Evolutionary conservation across 2,888 invertebrate species (phyloP).

Genomic region (Panzeria rudis): DNA sequence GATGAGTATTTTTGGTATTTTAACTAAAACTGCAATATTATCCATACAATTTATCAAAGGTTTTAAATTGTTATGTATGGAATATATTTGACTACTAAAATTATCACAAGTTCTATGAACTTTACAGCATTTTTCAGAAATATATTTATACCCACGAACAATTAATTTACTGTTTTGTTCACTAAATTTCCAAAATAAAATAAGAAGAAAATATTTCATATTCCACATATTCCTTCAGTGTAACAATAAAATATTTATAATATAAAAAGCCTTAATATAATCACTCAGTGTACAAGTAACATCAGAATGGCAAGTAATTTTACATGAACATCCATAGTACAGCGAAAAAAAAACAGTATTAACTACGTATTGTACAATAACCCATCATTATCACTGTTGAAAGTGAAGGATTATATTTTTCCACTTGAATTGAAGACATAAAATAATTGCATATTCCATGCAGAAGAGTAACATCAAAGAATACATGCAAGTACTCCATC

Average conservation of each 20-base stretch:
- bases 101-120: too few relatives aligned
- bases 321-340: slow-evolving; percentile 49
- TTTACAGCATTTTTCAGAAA: too few relatives aligned
- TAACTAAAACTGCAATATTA: too few relatives aligned
- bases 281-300: not conserved
- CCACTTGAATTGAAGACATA: slow-evolving; percentile 38
- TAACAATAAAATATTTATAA: slow-evolving; percentile 22
- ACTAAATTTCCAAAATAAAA: too few relatives aligned
- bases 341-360: not conserved
- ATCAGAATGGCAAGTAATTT: slow-evolving; percentile 60
- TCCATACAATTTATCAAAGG: too few relatives aligned
- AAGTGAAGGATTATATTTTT: slow-evolving; percentile 50
- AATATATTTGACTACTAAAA: too few relatives aligned
- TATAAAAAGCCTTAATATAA: slow-evolving; percentile 3
- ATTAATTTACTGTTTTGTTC: too few relatives aligned
- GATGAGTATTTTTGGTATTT: too few relatives aligned
- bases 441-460: slow-evolving; percentile 35
- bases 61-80: too few relatives aligned
- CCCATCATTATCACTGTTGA: slow-evolving; percentile 17
- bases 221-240: slow-evolving; percentile 8
- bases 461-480: not conserved
- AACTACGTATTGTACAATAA: too few relatives aligned
- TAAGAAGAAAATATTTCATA: not conserved
- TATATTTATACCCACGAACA: too few relatives aligned
- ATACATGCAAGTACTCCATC: not conserved